A percentile compares a stretch with the other conserved stretches of the same genome.
These are phyloP conservation scores for Anneissia japonica DNA, from an alignment of 35 echinoderm and acorn worm species.

Conservation along the genomic window DNA sequence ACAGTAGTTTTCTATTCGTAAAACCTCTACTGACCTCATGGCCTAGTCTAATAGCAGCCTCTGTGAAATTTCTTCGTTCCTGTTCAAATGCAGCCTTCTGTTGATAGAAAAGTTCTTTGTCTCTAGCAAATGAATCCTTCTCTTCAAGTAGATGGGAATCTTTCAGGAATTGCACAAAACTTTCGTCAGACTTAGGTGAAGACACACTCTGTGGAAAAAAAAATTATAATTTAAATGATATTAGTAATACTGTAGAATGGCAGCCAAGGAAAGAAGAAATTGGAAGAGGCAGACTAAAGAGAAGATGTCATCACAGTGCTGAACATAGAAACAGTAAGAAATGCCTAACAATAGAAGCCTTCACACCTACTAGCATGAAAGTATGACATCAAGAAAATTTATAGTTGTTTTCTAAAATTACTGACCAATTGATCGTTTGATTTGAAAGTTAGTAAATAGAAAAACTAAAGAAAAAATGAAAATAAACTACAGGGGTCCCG, in stretches of 20 bases:
- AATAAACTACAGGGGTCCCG: too few species aligned
- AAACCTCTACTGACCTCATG: slow-evolving; percentile 71
- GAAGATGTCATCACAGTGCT: neutral
- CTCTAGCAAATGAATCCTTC: slow-evolving; percentile 71
- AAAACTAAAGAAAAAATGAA: too few species aligned
- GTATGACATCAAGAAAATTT: neutral
- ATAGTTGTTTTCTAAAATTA: too few species aligned
- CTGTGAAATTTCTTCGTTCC: slow-evolving; percentile 78
- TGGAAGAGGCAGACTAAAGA: neutral
- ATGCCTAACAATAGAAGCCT: neutral
- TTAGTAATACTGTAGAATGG: neutral
- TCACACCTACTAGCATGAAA: neutral
- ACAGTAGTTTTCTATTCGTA: too few species aligned
- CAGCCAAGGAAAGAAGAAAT: neutral
- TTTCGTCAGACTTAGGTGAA: slow-evolving; percentile 36
- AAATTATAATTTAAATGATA: too few species aligned
- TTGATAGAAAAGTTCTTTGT: slow-evolving; percentile 70
- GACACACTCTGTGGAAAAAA: slow-evolving; percentile 35
- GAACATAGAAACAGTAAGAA: neutral
- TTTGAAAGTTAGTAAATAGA: too few species aligned
- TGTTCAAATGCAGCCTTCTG: slow-evolving; percentile 82
- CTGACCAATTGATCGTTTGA: too few species aligned
- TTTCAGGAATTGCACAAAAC: slow-evolving; percentile 50
- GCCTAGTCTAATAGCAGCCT: slow-evolving; percentile 83
- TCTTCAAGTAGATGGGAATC: slow-evolving; percentile 93